A percentile compares a stretch with the other conserved stretches of the same genome.
phyloP scores from a whole-genome alignment of 1,140 invertebrate species.

The Dreissena rostriformis region DNA sequence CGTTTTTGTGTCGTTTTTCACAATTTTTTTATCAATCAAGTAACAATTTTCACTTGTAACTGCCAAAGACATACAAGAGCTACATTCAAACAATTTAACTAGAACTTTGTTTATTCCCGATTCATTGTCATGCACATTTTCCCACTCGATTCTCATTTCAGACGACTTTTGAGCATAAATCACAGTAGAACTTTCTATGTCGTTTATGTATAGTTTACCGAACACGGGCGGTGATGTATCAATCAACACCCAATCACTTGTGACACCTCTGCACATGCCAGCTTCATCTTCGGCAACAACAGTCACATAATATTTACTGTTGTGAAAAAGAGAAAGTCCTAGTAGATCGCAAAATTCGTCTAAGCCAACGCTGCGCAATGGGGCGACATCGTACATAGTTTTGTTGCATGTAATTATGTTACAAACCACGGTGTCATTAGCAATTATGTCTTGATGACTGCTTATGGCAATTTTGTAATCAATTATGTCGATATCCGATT shows the following conservation, averaged over 20 bases:
- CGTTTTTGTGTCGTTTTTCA: slow-evolving; percentile 16
- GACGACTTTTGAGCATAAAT: background rate
- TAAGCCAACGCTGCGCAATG: background rate
- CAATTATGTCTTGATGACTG: slow-evolving; percentile 7
- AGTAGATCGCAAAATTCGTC: slow-evolving; percentile 5
- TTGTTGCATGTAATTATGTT: background rate
- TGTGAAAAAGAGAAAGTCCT: background rate
- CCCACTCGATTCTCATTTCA: slow-evolving; percentile 28
- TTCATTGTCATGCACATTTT: slow-evolving; percentile 13
- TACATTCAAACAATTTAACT: slow-evolving; percentile 19
- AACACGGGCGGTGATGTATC: slow-evolving; percentile 25
- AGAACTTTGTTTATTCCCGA: slow-evolving; percentile 1
- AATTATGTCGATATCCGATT: slow-evolving; percentile 32
- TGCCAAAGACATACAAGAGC: background rate
- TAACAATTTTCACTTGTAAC: slow-evolving; percentile 18
- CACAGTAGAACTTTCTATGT: slow-evolving; percentile 7
- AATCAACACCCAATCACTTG: slow-evolving; percentile 4
- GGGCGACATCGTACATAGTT: slow-evolving; percentile 10
- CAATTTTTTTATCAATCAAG: slow-evolving; percentile 2
- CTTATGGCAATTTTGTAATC: slow-evolving; percentile 39
- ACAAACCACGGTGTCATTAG: slow-evolving; percentile 32
- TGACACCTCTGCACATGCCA: slow-evolving; percentile 32
- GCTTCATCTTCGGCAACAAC: slow-evolving; percentile 47
- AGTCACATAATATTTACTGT: slow-evolving; percentile 25
- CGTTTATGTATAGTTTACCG: slow-evolving; percentile 13